Percentiles rank a stretch among this genome's conserved stretches.
phyloP scores from a whole-genome alignment of 2,113 vertebrate species.

The Acanthochromis polyacanthus region DNA sequence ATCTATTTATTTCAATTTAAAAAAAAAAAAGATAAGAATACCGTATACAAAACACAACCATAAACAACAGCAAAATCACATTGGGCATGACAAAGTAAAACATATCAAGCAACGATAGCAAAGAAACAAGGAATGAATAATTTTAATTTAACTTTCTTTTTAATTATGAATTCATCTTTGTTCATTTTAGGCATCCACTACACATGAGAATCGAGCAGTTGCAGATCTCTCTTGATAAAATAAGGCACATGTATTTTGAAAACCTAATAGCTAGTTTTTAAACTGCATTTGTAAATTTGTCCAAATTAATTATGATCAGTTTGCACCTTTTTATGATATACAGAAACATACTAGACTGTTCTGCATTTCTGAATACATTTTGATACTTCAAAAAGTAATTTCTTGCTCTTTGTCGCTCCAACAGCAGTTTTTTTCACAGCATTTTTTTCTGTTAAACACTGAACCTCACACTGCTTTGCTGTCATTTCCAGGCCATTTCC shows the following conservation, averaged over 20 bases:
- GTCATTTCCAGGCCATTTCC: conserved; percentile 89
- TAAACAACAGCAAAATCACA: neutral
- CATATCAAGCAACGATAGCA: neutral
- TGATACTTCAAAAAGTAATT: conserved; percentile 9
- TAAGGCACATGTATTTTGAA: neutral
- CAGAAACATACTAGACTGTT: neutral
- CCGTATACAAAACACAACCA: neutral
- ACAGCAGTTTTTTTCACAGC: neutral
- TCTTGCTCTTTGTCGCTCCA: neutral
- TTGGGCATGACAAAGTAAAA: neutral
- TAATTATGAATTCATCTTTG: too few species aligned
- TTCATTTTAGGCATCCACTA: too few species aligned
- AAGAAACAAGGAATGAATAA: neutral
- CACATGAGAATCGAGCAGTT: too few species aligned
- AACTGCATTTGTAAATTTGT: neutral
- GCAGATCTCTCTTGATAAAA: too few species aligned
- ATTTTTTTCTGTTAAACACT: conserved; percentile 12
- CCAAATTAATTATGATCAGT: neutral
- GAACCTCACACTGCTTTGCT: conserved; percentile 36
- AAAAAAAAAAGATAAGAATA: too few species aligned
- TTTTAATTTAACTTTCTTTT: too few species aligned
- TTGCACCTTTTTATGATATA: neutral
- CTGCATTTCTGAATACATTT: neutral
- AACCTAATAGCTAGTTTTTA: neutral
- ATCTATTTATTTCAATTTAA: neutral